Evolutionary conservation across 2,113 vertebrate species (phyloP), one percentile per base, ranked within the genome.

Genomic region (Dromiciops gliroides): DNA sequence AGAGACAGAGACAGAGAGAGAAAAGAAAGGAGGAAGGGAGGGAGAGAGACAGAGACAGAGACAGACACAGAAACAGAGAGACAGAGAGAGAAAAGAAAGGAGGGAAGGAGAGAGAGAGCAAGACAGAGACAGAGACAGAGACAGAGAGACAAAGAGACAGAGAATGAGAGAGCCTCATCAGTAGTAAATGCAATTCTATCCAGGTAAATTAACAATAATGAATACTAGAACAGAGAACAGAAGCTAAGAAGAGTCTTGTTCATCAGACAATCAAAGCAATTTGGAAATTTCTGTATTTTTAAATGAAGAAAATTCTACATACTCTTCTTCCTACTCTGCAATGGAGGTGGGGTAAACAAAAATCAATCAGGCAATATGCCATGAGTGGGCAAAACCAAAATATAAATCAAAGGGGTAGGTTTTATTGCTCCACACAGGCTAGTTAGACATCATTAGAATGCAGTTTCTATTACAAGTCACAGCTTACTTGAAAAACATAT

Each of bases 261-360:
- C 89, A 88, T 95, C 89, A 94, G 91, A 97, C 25, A 97, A 97
- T 96, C 90, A 98, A 93, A 97, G 91, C 92, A 96, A 97, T 96
- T 92, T 97, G 51, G 90, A 16, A 97, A 97, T 96, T 97, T 93
- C 94, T 95, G 88, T 91, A 31, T 96, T 96, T 96, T 97, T 93
- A 75, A 97, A 97, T 96, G 88, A 44, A n/a, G 37, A 44, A 75
- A 75, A 75, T 75, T 44, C 37, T 96, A 95, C 96, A 0, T 89
- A 96, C 95, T 95, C 92, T 98, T 95, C 92, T 98, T 95, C 93
- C 93, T 60, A 31, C 26, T 94, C 90, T 96, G 16, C 88, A 96
- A 92, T 94, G 95, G 89, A 51, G 97, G 94, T 97, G 96, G 91
- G 93, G 96, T 96, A 51, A 94, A 97, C 96, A 97, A 94, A 97